Base-by-base conservation (phyloP, 2,113 vertebrate genomes). In the Tachysurus fulvidraco region DNA sequence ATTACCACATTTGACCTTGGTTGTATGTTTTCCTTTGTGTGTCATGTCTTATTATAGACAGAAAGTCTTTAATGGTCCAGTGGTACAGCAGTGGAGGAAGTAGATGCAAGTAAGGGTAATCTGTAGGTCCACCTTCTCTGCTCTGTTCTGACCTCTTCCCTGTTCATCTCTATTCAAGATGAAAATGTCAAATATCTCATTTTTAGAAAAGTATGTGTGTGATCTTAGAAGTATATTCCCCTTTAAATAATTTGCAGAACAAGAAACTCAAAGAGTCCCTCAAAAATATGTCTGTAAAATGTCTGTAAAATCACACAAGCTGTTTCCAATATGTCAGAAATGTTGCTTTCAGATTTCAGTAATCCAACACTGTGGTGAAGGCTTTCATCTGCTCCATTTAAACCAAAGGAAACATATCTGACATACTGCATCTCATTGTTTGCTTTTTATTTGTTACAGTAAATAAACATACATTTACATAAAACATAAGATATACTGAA, bases 1-100 rank as follows among this genome's bases (percentile, higher is more conserved):
- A 91, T 84, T 44, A 87, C 87, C 92, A 91, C 87, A 88, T 91
- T 90, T 91, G 91, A 91, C 90, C 89, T 83, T 80, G 74, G 88
- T 88, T 92, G 90, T 92, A 92, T 91, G 91, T 92, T 92, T 91
- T 91, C 86, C 88, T 88, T 82, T 86, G 83, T 90, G 82, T 90
- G 90, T 90, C 90, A 92, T 87, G 87, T 92, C 88, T 89, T 76
- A 85, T 90, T 88, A 89, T 73, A 54, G 85, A 82, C 84, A 79
- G 46, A 88, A 87, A 88, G 86, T 83, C 86, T 82, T 69, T 59
- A 69, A 79, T 74, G 44, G 62, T 74, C 83, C 85, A 84, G 85
- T 81, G 46, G 59, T 88, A 85, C 54, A 69, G 87, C 67, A 73
- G 73, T 81, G 69, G 82, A 88, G 83, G 85, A 62, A 89, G 82